Base-by-base conservation (phyloP, 2,113 vertebrate genomes). In the Megatriorchis doriae region DNA sequence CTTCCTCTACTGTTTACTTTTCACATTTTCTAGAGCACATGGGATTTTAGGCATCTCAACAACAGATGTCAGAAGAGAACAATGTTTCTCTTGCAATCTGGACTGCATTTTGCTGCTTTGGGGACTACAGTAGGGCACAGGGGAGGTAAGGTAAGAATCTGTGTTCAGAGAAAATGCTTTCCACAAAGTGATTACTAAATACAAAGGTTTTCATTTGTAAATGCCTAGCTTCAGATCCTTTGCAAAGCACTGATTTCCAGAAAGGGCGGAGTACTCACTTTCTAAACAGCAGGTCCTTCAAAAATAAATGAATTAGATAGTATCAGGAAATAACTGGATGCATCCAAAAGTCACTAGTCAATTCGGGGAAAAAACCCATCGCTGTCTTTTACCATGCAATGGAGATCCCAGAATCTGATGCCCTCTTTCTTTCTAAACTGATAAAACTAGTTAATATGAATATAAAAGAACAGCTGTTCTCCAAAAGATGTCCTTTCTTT, bases 401-500 rank as follows among this genome's bases (percentile, higher is more conserved):
- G 0, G 42, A 81, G 29, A 70, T n/a, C 27, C 19, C 48, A 63
- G 27, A 78, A 58, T 32, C 32, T 50, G 22, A 67, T 71, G 12
- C 19, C 7, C 6, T 53, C 29, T 91, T 72, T 80, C 18, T 58
- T 84, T 70, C n/a, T 74, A 67, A 53, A 62, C 6, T 26, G 31
- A 59, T 77, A 78, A 79, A 92, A 63, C 8, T 40, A 75, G 23
- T 63, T 81, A 93, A 79, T 65, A 65, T 13, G 10, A 81, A n/a
- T 27, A 90, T 43, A 70, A 75, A 88, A 92, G 26, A 86, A 26
- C 27, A 91, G 15, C 59, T 84, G 53, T 65, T 91, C 52, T 62
- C 16, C 32, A 73, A 92, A 94, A 26, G 27, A 71, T 94, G 81
- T 73, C 88, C 90, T 96, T 95, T 92, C 13, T 94, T 94, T 94